Conservation (phyloP, 2,113 vertebrate genomes). For the Sinocyclocheilus anshuiensis region DNA sequence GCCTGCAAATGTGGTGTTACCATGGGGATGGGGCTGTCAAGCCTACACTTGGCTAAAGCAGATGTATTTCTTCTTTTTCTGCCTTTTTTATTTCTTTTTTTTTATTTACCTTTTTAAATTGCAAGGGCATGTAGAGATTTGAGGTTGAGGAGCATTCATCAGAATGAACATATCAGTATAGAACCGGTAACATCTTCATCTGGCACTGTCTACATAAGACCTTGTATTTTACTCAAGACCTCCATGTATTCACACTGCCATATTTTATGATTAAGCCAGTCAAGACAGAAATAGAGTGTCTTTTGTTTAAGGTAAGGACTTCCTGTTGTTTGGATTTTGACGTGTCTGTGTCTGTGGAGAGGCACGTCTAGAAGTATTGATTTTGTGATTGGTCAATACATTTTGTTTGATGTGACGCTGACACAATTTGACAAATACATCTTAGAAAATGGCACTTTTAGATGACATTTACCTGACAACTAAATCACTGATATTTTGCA, state of each 20-base stretch:
- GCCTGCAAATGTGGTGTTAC: constrained; percentile 54
- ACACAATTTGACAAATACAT: background rate
- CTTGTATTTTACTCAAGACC: background rate
- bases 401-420: constrained; percentile 7
- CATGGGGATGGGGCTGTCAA: constrained; percentile 49
- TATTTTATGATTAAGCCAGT: background rate
- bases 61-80: constrained; percentile 5
- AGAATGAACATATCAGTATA: constrained; percentile 16
- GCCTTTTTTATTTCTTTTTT: too few species aligned
- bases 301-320: background rate
- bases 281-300: constrained; percentile 8
- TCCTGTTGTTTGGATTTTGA: background rate
- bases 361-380: background rate
- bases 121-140: constrained; percentile 29
- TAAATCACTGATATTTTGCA: background rate
- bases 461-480: background rate
- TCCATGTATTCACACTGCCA: background rate
- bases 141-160: constrained; percentile 4
- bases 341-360: background rate
- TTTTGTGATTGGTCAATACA: background rate
- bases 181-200: background rate
- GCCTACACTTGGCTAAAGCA: constrained; percentile 32
- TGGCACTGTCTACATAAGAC: background rate
- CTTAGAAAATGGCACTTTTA: constrained; percentile 4
- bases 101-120: constrained; percentile 34